Conservation (phyloP, 2,797 vertebrate genomes). For the Dallia pectoralis region DNA sequence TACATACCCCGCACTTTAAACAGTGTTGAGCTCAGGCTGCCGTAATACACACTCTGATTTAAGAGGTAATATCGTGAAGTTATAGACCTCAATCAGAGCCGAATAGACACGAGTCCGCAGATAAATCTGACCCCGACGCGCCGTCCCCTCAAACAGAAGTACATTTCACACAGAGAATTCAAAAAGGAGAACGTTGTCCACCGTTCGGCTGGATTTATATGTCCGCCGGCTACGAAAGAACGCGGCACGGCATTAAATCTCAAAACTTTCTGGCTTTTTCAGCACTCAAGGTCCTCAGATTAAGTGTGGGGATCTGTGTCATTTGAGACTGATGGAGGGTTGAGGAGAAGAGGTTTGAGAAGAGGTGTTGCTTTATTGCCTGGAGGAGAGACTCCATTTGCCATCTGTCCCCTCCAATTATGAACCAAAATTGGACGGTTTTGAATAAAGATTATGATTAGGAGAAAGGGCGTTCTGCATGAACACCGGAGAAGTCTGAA, state of each 20-base stretch:
- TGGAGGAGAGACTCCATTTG: constrained; percentile 72
- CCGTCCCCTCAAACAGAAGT: constrained; percentile 77
- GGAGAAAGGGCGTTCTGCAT: neutral
- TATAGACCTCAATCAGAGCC: constrained; percentile 90
- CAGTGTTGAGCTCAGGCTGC: constrained; percentile 82
- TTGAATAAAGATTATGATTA: constrained; percentile 35
- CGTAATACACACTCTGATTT: constrained; percentile 93
- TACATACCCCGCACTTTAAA: constrained; percentile 84
- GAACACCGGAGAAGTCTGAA: neutral
- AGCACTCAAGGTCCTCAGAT: constrained; percentile 84
- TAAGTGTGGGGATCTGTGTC: constrained; percentile 84
- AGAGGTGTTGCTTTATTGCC: constrained; percentile 73
- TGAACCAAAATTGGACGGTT: constrained; percentile 74
- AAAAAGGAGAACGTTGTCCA: constrained; percentile 79
- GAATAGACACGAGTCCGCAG: constrained; percentile 82
- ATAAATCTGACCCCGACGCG: constrained; percentile 81
- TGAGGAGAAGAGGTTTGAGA: constrained; percentile 50
- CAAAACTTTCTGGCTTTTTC: constrained; percentile 91
- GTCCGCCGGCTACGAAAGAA: constrained; percentile 73
- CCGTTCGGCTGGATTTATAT: constrained; percentile 90
- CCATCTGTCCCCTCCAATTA: constrained; percentile 84
- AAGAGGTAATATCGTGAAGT: constrained; percentile 91
- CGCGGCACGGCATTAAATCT: constrained; percentile 82
- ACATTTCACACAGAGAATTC: constrained; percentile 79
- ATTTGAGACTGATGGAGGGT: constrained; percentile 65